phyloP scores from a whole-genome alignment of 2,888 invertebrate genomes.

The Philereme vetulata region DNA sequence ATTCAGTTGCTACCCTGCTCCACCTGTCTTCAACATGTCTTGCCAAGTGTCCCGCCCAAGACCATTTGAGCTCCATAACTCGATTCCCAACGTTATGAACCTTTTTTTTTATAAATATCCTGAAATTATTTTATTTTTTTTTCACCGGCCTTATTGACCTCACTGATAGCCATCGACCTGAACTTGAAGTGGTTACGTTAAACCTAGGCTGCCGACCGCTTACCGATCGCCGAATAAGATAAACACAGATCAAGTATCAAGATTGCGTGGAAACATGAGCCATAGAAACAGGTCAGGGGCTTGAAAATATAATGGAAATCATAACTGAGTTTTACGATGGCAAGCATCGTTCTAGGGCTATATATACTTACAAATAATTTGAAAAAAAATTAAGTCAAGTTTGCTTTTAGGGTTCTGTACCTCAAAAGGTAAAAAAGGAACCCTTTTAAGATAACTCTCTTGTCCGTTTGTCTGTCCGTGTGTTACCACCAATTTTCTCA shows the following conservation, averaged over 20 bases:
- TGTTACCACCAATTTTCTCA: no score
- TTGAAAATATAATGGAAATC: constrained; percentile 47
- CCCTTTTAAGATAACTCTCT: no score
- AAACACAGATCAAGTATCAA: constrained; percentile 63
- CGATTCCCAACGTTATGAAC: no score
- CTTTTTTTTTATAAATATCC: constrained; percentile 2
- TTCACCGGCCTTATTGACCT: constrained; percentile 32
- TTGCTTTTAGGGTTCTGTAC: no score
- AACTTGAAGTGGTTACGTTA: constrained; percentile 63
- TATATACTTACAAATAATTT: neutral
- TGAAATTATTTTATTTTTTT: constrained; percentile 38
- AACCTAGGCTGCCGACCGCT: constrained; percentile 38
- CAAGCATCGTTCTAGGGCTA: constrained; percentile 11
- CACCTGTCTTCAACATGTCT: no score
- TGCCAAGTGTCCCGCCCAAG: no score
- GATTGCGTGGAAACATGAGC: constrained; percentile 66
- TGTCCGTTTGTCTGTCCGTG: no score
- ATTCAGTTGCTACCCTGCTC: no score
- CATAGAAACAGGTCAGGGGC: constrained; percentile 66
- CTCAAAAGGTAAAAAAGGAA: no score
- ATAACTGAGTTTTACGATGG: constrained; percentile 34
- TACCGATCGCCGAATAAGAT: constrained; percentile 56
- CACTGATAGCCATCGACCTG: constrained; percentile 57
- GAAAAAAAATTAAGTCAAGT: no score
- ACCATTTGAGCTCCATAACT: no score